phyloP scores from a whole-genome alignment of 2,797 vertebrate species.

The Gobio occitaniae region DNA sequence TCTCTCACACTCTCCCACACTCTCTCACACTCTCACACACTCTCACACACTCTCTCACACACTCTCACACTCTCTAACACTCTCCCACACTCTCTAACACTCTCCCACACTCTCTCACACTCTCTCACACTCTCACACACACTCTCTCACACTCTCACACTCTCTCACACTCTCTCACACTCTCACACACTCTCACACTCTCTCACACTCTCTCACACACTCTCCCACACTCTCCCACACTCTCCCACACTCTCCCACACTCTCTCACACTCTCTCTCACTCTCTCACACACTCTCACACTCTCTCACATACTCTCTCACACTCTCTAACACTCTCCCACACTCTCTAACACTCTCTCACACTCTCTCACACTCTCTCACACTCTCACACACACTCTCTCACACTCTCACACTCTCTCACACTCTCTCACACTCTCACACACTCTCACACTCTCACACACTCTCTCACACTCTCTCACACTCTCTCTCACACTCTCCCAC shows the following conservation, averaged over 20 bases:
- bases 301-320: no score
- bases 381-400: slow-evolving; percentile 63
- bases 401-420: not conserved
- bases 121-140: no score
- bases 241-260: slow-evolving; percentile 12
- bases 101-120: not conserved
- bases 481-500: not conserved
- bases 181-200: slow-evolving; percentile 23
- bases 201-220: no score
- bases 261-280: not conserved
- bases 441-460: not conserved
- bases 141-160: slow-evolving; percentile 7
- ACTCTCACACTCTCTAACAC: slow-evolving; percentile 7
- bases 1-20: not conserved
- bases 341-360: not conserved
- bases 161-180: not conserved
- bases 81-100: slow-evolving; percentile 33
- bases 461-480: not conserved
- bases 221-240: not conserved
- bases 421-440: not conserved
- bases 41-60: slow-evolving; percentile 12
- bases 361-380: slow-evolving; percentile 12
- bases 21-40: slow-evolving; percentile 8
- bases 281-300: no score
- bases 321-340: not conserved